Evolutionary conservation across 1,140 invertebrate genomes (phyloP), one percentile per base, ranked within the genome.

Genomic region (Rhizoglyphus robini): DNA sequence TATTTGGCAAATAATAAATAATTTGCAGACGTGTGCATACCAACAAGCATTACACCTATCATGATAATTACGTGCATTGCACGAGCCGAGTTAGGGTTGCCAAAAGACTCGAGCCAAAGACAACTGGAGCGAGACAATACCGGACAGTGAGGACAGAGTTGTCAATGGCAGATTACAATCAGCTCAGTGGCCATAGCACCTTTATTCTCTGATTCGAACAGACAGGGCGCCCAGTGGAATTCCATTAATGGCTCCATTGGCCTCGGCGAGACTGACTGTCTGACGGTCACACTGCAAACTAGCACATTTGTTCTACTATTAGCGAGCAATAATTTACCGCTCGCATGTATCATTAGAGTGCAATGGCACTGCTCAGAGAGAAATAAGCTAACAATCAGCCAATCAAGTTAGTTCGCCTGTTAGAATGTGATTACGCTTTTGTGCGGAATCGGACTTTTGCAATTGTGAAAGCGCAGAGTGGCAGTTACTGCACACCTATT

Each of bases 321-420:
- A 54, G 20, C 20, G 23, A 23, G 20, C 51, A 54, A 54, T 54
- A 5, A 54, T 54, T 54, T 54, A 54, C 51, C 20, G 8, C 8
- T 27, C 36, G 36, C 8, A 27, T 27, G 51, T 54, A 54, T 54
- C 51, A 54, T 54, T 54, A 54, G 8, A 8, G 51, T 54, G 20
- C 51, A 5, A 32, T 46, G 15, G 18, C 36, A 41, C 36, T 41
- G n/a, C n/a, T n/a, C 15, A 46, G 23, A 15, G 41, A 23, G 51
- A 54, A 54, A 54, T 54, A 54, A 54, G 51, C 51, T 23, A 15
- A 54, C 23, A 27, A 54, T 54, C 51, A 54, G 51, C 23, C 51
- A 54, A 54, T 54, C 51, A 54, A 54, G 51, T 54, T 8, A 46
- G 41, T n/a, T 18, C 18, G 18, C 36, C 18, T 8, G 36, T 18